Conservation (phyloP, 1,140 invertebrate genomes). For the Papilio machaon region DNA sequence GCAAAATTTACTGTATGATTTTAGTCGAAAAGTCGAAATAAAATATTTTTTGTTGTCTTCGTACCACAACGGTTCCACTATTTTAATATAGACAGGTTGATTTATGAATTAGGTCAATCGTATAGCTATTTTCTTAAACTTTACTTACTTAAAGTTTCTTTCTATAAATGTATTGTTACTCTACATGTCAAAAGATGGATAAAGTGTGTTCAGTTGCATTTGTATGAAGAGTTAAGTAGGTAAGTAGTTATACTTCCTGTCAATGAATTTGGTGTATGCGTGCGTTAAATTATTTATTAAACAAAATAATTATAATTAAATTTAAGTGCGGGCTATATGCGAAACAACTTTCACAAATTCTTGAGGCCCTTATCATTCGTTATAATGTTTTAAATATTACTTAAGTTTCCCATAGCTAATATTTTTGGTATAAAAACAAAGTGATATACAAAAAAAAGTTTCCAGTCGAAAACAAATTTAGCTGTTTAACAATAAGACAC, state of each 20-base stretch:
- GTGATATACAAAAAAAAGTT: not conserved
- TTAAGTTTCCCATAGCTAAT: not conserved
- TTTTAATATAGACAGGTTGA: too few relatives aligned
- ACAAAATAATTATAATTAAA: conserved; percentile 11
- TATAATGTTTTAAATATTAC: too few relatives aligned
- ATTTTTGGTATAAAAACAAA: not conserved
- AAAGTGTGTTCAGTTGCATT: not conserved
- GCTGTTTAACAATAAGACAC: not conserved
- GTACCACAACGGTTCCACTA: too few relatives aligned
- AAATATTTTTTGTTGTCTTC: too few relatives aligned
- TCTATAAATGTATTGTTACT: not conserved
- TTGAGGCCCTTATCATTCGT: not conserved
- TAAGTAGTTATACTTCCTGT: conserved; percentile 3
- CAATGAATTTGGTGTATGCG: not conserved
- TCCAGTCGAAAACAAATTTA: not conserved
- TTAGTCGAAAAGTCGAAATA: too few relatives aligned
- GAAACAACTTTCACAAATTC: conserved; percentile 4
- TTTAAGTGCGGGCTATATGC: not conserved
- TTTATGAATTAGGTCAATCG: too few relatives aligned
- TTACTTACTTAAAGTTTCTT: not conserved
- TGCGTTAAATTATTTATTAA: conserved; percentile 20
- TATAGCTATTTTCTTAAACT: too few relatives aligned
- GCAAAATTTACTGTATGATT: not conserved
- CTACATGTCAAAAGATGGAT: not conserved
- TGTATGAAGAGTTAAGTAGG: not conserved